Evolutionary conservation across 1,140 invertebrate genomes (phyloP).

Genomic region (Drosophila burlai): DNA sequence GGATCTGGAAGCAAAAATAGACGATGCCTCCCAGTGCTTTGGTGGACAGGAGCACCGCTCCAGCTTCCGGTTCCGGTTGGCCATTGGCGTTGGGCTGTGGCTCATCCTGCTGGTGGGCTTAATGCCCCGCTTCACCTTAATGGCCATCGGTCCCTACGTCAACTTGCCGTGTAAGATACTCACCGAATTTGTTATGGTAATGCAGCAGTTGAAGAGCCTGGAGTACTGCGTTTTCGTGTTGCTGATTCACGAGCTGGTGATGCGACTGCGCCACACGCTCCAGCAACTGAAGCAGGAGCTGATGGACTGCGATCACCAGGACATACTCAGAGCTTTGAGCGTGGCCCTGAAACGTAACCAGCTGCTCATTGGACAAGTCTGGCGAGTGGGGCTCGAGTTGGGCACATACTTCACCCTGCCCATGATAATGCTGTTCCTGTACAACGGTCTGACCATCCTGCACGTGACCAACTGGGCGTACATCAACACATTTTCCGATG

Average conservation of each 20-base stretch:
- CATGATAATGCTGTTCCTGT: slow-evolving; percentile 54
- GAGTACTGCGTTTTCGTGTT: slow-evolving; percentile 64
- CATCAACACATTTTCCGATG: slow-evolving; percentile 42
- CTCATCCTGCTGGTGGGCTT: slow-evolving; percentile 12
- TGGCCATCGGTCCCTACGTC: slow-evolving; percentile 20
- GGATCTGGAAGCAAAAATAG: slow-evolving; percentile 23
- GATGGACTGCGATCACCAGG: slow-evolving; percentile 21
- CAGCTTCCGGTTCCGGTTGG: slow-evolving; percentile 21
- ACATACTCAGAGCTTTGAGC: slow-evolving; percentile 53
- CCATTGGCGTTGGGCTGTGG: slow-evolving; percentile 20
- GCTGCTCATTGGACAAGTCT: slow-evolving; percentile 42
- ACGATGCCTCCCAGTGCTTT: slow-evolving; percentile 24
- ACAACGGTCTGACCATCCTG: slow-evolving; percentile 49
- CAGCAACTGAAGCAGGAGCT: slow-evolving; percentile 49
- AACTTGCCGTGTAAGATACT: slow-evolving; percentile 15
- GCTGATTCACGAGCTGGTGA: slow-evolving; percentile 52
- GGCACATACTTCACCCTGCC: slow-evolving; percentile 58
- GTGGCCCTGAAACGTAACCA: slow-evolving; percentile 56
- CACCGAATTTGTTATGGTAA: slow-evolving; percentile 47
- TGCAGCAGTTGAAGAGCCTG: slow-evolving; percentile 48
- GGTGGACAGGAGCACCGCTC: slow-evolving; percentile 2
- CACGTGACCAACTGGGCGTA: slow-evolving; percentile 68
- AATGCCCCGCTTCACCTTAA: slow-evolving; percentile 8
- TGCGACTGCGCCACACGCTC: slow-evolving; percentile 49
- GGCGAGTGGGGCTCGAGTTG: slow-evolving; percentile 53